phyloP scores from a whole-genome alignment of 2,113 vertebrate species.

The Smithornis capensis region DNA sequence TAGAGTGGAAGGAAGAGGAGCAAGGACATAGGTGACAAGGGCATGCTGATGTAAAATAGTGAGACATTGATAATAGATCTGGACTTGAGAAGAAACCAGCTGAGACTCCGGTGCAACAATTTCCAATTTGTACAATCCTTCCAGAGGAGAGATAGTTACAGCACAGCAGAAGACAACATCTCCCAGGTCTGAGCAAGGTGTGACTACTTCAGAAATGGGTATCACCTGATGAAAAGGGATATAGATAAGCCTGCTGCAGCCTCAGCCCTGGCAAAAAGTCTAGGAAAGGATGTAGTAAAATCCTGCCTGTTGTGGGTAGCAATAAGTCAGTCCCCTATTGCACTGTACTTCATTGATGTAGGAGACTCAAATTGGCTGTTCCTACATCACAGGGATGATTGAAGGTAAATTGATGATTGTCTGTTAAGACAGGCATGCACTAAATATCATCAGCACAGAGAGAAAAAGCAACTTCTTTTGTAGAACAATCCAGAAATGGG shows the following conservation, averaged over 20 bases:
- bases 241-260: neutral
- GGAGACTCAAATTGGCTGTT: neutral
- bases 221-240: neutral
- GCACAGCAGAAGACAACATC: neutral
- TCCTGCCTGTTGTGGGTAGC: neutral
- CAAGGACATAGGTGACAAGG: neutral
- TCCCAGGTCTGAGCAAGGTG: neutral
- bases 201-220: neutral
- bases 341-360: neutral
- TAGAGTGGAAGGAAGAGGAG: neutral
- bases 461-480: neutral
- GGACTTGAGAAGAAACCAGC: neutral
- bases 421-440: neutral
- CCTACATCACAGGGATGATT: neutral
- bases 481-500: neutral
- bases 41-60: neutral
- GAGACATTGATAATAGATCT: neutral
- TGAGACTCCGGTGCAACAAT: neutral
- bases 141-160: neutral
- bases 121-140: neutral
- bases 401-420: neutral
- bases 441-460: neutral
- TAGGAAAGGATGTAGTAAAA: neutral
- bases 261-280: neutral
- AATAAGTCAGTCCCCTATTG: neutral